Conservation (phyloP, 2,888 invertebrate species). For the Agrotis ipsilon region DNA sequence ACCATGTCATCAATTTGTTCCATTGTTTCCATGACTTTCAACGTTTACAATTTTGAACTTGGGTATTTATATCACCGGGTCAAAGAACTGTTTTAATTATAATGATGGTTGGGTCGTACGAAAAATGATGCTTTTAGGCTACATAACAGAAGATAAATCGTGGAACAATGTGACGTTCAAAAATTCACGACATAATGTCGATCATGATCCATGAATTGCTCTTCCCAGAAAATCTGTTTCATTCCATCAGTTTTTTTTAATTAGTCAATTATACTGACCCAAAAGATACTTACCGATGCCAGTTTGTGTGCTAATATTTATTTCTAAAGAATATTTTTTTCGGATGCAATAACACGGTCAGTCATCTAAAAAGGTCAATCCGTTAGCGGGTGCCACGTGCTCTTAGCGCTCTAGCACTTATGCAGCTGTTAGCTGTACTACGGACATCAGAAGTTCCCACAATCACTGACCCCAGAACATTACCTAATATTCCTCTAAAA, state of each 20-base stretch:
- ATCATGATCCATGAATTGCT: background rate
- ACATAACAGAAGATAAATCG: background rate
- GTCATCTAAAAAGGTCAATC: slow-evolving; percentile 59
- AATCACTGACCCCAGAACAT: no score
- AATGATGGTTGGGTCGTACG: background rate
- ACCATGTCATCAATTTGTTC: background rate
- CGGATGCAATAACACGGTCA: background rate
- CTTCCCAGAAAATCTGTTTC: background rate
- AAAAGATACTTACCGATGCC: no score
- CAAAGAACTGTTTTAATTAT: background rate
- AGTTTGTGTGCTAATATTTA: no score
- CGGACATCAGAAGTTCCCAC: no score
- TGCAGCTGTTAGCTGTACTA: slow-evolving; percentile 81
- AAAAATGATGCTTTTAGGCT: background rate
- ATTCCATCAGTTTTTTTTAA: background rate
- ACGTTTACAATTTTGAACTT: no score
- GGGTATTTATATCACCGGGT: no score
- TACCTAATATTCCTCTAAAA: background rate
- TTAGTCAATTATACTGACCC: no score
- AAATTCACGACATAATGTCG: background rate
- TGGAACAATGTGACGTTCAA: background rate
- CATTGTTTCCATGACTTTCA: background rate
- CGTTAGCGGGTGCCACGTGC: no score
- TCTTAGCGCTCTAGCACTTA: slow-evolving; percentile 88
- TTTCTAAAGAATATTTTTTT: no score